A percentile compares a stretch with the other conserved stretches of the same genome.
Evolutionary conservation across 2,113 vertebrate genomes (phyloP).

Genomic region (Empidonax traillii): DNA sequence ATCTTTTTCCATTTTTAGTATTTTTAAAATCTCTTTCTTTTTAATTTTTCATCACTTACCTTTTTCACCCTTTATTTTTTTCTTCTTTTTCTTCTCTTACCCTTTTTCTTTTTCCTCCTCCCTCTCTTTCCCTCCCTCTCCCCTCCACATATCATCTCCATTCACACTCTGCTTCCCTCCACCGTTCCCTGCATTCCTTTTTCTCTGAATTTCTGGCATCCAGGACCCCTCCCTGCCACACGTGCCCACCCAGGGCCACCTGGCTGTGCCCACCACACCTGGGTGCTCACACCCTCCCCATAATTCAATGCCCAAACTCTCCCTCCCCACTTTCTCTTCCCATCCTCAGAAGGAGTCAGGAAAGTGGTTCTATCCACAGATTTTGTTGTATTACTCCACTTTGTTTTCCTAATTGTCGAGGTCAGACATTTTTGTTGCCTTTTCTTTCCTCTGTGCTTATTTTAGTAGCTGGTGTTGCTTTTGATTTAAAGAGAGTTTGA

Average conservation of each 20-base stretch:
- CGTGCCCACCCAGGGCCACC: not conserved
- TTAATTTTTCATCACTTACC: not conserved
- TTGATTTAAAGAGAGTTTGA: not conserved
- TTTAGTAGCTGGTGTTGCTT: not conserved
- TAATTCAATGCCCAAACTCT: too few species aligned
- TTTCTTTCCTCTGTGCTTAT: not conserved
- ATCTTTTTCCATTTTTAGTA: too few species aligned
- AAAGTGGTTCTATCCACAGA: not conserved
- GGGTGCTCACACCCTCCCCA: not conserved
- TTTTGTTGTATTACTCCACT: not conserved
- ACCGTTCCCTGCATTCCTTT: not conserved
- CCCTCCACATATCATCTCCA: rapidly evolving
- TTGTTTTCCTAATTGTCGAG: not conserved
- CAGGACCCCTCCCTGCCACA: not conserved
- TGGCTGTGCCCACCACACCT: not conserved
- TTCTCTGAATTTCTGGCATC: not conserved
- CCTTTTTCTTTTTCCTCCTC: rapidly evolving
- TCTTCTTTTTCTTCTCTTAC: too few species aligned
- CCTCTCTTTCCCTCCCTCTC: rapidly evolving
- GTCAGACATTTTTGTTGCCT: not conserved
- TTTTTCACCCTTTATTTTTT: too few species aligned
- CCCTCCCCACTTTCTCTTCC: not conserved
- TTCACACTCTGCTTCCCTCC: not conserved
- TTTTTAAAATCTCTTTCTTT: not conserved
- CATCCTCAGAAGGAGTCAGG: not conserved